Conservation (phyloP, 2,113 vertebrate genomes). For the Ochotona curzoniae region DNA sequence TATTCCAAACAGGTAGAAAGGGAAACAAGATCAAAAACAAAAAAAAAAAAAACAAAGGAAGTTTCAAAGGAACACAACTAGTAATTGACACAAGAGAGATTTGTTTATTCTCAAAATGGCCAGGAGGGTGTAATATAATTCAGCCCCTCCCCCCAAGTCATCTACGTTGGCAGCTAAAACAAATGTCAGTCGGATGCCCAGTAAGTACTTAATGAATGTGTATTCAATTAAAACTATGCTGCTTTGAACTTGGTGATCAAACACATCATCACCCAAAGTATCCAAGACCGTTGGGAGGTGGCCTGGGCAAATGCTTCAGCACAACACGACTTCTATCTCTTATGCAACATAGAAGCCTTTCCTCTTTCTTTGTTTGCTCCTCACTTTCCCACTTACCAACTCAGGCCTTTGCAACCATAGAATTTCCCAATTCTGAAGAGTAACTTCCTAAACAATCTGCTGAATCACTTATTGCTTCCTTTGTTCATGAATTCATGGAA, state of each 20-base stretch:
- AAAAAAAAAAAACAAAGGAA: neutral
- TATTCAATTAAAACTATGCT: neutral
- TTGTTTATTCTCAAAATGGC: conserved; percentile 16
- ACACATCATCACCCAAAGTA: neutral
- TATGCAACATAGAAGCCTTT: conserved; percentile 27
- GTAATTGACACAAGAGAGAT: neutral
- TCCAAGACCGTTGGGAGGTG: neutral
- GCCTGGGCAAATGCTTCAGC: neutral
- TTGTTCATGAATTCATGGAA: neutral
- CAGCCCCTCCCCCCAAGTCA: neutral
- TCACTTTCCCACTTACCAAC: neutral
- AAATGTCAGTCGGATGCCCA: neutral
- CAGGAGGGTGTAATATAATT: neutral
- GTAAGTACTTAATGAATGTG: neutral
- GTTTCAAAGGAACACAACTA: neutral
- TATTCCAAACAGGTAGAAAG: neutral
- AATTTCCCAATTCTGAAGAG: conserved; percentile 56
- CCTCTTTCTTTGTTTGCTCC: conserved; percentile 62
- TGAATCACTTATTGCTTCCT: conserved; percentile 28
- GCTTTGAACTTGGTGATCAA: neutral
- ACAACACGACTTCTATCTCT: neutral
- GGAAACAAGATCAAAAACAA: neutral
- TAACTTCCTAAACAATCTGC: conserved; percentile 29
- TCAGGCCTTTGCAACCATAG: neutral
- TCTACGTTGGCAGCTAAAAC: neutral